Conservation (phyloP, 2,888 invertebrate genomes). For the Lasioglossum vierecki region DNA sequence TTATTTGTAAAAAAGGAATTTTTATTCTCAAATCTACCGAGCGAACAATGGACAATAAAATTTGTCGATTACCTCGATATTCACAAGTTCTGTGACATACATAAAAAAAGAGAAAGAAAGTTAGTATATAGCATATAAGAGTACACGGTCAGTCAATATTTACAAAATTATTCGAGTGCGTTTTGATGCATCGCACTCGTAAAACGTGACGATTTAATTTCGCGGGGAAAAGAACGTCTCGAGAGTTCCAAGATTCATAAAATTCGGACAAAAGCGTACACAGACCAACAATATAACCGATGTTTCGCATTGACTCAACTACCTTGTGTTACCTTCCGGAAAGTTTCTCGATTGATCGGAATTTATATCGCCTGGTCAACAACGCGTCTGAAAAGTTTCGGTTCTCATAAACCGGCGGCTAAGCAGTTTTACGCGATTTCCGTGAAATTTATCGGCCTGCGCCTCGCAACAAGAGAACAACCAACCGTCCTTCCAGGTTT, state of each 20-base stretch:
- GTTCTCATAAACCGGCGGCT: constrained; percentile 6
- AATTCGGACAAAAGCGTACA: neutral
- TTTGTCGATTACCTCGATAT: constrained; percentile 2
- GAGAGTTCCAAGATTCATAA: neutral
- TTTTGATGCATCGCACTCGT: neutral
- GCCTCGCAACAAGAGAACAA: neutral
- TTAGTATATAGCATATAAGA: neutral
- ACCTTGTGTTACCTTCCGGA: neutral
- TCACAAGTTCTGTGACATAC: neutral
- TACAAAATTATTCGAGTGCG: neutral
- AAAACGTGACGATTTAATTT: neutral
- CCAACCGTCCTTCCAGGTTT: constrained; percentile 23
- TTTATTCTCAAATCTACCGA: constrained; percentile 10
- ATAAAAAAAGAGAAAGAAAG: neutral
- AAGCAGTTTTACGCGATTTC: constrained; percentile 24
- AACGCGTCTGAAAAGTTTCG: constrained; percentile 23
- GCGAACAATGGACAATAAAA: constrained; percentile 16
- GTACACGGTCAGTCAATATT: neutral
- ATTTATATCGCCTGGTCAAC: constrained; percentile 29
- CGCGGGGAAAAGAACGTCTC: neutral
- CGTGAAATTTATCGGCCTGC: constrained; percentile 32
- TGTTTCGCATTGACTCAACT: neutral
- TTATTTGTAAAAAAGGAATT: constrained; percentile 21
- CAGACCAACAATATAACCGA: neutral
- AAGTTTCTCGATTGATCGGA: constrained; percentile 14